Base-by-base conservation (phyloP, 2,888 invertebrate species). In the Xylocampa areola region DNA sequence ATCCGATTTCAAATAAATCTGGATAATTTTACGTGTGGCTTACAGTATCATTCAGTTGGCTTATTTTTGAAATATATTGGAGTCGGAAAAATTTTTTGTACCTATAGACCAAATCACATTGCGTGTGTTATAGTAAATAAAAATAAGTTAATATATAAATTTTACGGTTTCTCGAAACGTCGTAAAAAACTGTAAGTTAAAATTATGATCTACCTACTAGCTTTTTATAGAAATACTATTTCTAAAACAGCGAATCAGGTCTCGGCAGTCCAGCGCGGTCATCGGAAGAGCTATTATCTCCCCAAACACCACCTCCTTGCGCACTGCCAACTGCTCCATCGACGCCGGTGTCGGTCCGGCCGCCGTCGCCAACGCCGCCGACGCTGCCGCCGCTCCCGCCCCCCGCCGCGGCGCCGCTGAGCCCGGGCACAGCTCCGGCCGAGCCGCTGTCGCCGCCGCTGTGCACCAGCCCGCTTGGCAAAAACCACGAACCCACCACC, bases 251-350 rank as follows among this genome's bases (percentile, higher is more conserved):
- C 76, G 94, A 94, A 80, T 92, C 93, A 29, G 93, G 94, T 4
- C 77, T 91, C 33, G 93, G 89, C 37, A 94, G 94, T 70, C 93
- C 94, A 35, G 90, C 86, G 36, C 83, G 88, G 29, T 89, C 87
- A 6, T 89, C 92, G 1, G 94, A 93, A 47, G 94, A 94, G 73
- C 77, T 85, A 64, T 82, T 87, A 33, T 87, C 88, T 19, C 94
- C 91, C 11, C 89, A 85, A 63, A 86, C 88, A n/a, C 89, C 92
- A 3, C 89, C 91, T 14, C 83, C 89, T 1, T 77, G 83, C 54
- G 78, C 63, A 53, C 74, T 76, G 52, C 78, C 59, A 43, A 74
- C 16, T 45, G 54, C 61, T 0, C 57, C 68, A 1, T 49, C 71
- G 35, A 23, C 60, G 17, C 68, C 72, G 17, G 47, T 73, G 45